Evolutionary conservation across 2,113 vertebrate genomes (phyloP).

Genomic region (Tragelaphus buxtoni): DNA sequence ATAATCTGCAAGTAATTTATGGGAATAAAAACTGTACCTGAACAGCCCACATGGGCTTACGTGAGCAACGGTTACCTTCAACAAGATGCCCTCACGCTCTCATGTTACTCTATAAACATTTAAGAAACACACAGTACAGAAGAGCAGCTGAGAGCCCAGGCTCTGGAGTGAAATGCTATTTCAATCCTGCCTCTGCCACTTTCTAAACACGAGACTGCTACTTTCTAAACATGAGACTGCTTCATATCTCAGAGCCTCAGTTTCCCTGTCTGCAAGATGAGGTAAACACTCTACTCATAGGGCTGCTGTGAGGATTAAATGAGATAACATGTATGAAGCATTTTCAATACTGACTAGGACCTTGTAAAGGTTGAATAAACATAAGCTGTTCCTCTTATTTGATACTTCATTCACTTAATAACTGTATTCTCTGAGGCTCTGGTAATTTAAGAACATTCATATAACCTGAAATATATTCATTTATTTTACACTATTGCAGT

Average conservation of each 20-base stretch:
- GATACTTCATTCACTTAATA: background rate
- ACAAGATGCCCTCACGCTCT: background rate
- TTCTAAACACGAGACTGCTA: background rate
- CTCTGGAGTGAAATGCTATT: background rate
- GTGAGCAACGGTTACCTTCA: background rate
- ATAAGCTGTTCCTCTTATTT: background rate
- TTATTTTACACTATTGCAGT: background rate
- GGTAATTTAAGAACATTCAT: background rate
- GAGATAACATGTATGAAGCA: background rate
- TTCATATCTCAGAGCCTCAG: background rate
- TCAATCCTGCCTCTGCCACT: background rate
- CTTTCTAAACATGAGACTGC: background rate
- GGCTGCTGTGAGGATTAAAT: background rate
- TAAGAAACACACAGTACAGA: background rate
- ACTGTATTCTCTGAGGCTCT: background rate
- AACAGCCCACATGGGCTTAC: background rate
- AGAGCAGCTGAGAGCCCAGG: background rate
- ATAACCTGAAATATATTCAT: background rate
- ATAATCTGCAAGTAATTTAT: background rate
- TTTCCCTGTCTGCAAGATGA: background rate
- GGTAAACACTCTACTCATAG: background rate
- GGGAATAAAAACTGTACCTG: background rate
- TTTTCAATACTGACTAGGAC: background rate
- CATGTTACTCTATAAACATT: background rate
- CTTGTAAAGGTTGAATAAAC: background rate